These are phyloP conservation scores for Dendrocopos noguchii DNA, from an alignment of 2,113 vertebrate genomes.

Conservation along the genomic window DNA sequence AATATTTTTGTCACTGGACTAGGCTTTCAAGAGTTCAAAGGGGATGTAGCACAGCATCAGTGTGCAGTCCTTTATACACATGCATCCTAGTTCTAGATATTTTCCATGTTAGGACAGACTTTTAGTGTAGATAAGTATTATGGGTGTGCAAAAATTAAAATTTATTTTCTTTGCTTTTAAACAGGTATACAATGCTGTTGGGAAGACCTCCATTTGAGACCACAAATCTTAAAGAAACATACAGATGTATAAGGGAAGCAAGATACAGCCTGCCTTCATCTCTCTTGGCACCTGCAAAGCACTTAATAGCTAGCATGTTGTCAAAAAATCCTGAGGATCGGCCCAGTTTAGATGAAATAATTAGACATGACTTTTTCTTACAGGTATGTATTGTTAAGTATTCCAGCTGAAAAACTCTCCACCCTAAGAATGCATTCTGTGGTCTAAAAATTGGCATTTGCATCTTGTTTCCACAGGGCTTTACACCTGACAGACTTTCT, in stretches of 20 bases:
- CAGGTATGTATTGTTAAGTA: slow-evolving; percentile 80
- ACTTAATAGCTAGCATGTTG: slow-evolving; percentile 91
- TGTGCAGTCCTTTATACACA: background rate
- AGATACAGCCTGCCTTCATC: slow-evolving; percentile 92
- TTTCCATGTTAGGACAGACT: background rate
- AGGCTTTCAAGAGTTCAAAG: background rate
- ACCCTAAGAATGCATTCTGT: background rate
- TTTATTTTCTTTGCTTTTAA: background rate
- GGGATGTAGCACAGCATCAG: background rate
- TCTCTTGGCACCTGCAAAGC: slow-evolving; percentile 88
- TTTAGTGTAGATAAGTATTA: background rate
- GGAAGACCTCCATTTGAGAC: slow-evolving; percentile 97
- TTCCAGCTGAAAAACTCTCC: background rate
- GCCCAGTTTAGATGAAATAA: slow-evolving; percentile 90
- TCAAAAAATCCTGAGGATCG: slow-evolving; percentile 93
- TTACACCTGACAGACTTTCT: slow-evolving; percentile 92
- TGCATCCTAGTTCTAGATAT: background rate
- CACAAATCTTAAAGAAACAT: slow-evolving; percentile 96
- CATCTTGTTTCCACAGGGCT: slow-evolving; percentile 81
- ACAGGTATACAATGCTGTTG: slow-evolving; percentile 96
- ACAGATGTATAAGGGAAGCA: slow-evolving; percentile 94
- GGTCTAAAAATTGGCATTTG: background rate
- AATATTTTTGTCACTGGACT: background rate
- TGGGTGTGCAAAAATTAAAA: background rate
- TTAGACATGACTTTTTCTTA: slow-evolving; percentile 92